These are phyloP conservation scores for Drosophila sturtevanti DNA, from an alignment of 1,140 invertebrate genomes.

Conservation along the genomic window DNA sequence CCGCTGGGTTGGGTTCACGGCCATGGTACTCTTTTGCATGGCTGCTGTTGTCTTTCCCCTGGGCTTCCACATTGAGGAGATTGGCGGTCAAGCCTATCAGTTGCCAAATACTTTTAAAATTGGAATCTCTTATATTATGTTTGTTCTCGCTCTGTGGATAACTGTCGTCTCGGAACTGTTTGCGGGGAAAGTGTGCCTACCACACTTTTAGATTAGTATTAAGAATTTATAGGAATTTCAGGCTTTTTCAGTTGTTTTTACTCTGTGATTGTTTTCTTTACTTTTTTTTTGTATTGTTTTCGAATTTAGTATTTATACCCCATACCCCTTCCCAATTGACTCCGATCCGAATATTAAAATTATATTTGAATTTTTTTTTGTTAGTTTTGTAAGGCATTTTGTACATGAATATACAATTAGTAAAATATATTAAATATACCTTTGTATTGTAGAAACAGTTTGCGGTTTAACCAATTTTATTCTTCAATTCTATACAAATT, in stretches of 20 bases:
- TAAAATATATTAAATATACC: neutral
- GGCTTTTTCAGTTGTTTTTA: conserved; percentile 49
- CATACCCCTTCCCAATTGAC: neutral
- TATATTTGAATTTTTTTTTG: neutral
- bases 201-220: conserved; percentile 89
- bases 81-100: conserved; percentile 97
- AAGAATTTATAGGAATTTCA: neutral
- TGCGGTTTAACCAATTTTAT: too few relatives aligned
- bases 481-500: too few relatives aligned
- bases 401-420: conserved; percentile 2
- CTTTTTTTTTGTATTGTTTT: conserved; percentile 13
- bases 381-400: neutral
- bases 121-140: conserved; percentile 97
- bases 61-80: conserved; percentile 97
- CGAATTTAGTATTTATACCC: neutral
- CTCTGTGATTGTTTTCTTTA: neutral
- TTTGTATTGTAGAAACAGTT: neutral
- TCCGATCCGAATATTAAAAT: neutral
- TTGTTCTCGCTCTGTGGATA: conserved; percentile 97
- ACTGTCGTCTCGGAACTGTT: conserved; percentile 98
- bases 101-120: conserved; percentile 97
- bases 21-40: conserved; percentile 97
- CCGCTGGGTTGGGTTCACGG: conserved; percentile 97
- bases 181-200: conserved; percentile 98
- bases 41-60: conserved; percentile 98